These are phyloP conservation scores for Corythaixoides concolor DNA, from an alignment of 2,113 vertebrate species.

Conservation along the genomic window DNA sequence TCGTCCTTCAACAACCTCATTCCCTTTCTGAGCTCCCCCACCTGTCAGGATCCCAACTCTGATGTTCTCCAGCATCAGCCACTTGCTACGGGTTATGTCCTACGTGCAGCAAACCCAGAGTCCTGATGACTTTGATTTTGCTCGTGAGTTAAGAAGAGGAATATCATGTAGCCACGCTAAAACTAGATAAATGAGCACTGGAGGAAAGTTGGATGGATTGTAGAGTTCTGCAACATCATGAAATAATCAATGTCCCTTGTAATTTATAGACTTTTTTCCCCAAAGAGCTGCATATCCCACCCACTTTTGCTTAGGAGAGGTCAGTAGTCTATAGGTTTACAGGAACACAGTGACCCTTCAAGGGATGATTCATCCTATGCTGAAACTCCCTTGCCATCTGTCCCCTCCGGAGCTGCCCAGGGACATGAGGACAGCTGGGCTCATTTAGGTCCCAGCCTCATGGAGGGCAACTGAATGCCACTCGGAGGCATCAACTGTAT, in stretches of 20 bases:
- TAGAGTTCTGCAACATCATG: not conserved
- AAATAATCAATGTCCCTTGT: not conserved
- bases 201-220: not conserved
- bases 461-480: not conserved
- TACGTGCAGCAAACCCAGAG: not conserved
- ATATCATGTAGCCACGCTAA: not conserved
- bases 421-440: not conserved
- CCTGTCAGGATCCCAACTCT: not conserved
- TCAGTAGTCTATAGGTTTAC: not conserved
- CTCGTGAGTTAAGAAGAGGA: not conserved
- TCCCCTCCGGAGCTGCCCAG: not conserved
- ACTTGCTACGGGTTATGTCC: not conserved
- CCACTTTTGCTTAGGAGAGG: not conserved
- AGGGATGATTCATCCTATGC: not conserved
- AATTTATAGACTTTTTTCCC: not conserved
- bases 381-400: not conserved
- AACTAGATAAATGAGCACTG: not conserved
- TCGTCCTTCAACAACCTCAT: fast-evolving
- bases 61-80: not conserved
- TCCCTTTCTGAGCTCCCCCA: not conserved
- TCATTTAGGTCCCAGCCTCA: not conserved
- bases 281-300: not conserved
- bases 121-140: not conserved
- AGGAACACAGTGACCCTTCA: not conserved
- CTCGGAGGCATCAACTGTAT: not conserved